phyloP scores from a whole-genome alignment of 2,797 vertebrate species.

The Hippopotamyrus pictus region DNA sequence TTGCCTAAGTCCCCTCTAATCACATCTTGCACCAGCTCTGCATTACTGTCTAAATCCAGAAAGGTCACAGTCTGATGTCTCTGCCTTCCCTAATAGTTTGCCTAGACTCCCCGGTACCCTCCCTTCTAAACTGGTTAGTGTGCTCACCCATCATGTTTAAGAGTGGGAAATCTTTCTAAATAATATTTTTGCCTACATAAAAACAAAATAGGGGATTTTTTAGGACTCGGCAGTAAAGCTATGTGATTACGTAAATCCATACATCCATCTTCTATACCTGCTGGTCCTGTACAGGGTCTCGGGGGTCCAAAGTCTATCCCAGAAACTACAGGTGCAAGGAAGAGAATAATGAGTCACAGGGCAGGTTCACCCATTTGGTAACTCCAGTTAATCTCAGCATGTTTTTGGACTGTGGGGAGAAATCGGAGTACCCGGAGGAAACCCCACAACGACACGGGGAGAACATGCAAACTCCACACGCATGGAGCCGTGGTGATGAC shows the following conservation, averaged over 20 bases:
- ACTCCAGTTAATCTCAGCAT: not conserved
- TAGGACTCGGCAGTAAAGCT: not conserved
- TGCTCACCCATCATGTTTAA: not conserved
- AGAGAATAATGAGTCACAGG: not conserved
- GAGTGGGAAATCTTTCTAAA: not conserved
- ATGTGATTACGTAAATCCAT: not conserved
- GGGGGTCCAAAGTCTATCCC: not conserved
- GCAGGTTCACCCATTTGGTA: not conserved
- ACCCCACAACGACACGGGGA: not conserved
- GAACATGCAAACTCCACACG: not conserved
- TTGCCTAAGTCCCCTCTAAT: not conserved
- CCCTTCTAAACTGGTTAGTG: not conserved
- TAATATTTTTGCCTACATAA: not conserved
- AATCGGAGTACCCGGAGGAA: not conserved
- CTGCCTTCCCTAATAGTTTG: not conserved
- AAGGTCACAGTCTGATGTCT: not conserved
- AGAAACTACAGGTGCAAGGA: not conserved
- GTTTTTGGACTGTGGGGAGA: not conserved
- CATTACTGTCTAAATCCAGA: not conserved
- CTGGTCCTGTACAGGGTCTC: not conserved
- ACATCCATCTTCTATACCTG: not conserved
- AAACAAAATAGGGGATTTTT: not conserved
- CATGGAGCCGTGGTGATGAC: not conserved
- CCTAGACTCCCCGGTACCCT: not conserved
- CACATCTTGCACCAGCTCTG: not conserved